phyloP scores from a whole-genome alignment of 2,113 vertebrate genomes.

The Rhadina sibilatrix region DNA sequence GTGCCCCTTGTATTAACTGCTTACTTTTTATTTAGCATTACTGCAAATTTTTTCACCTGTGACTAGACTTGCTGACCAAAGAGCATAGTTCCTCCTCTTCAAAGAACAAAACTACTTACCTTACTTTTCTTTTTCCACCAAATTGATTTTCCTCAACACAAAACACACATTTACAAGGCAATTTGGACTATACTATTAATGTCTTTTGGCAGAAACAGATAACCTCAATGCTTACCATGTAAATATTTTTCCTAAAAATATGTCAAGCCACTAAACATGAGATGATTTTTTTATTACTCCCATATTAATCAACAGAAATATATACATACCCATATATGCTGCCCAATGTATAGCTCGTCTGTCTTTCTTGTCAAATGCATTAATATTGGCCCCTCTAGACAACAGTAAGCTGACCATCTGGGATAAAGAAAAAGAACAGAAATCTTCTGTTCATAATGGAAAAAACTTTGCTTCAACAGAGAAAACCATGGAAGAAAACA shows the following conservation, averaged over 20 bases:
- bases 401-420: constrained; percentile 97
- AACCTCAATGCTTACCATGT: not conserved
- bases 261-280: not conserved
- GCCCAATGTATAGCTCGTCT: constrained; percentile 98
- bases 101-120: not conserved
- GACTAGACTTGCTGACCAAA: not conserved
- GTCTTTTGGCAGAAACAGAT: not conserved
- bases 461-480: not conserved
- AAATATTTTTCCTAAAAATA: not conserved
- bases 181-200: not conserved
- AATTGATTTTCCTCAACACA: not conserved
- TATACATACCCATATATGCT: constrained; percentile 93
- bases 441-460: not conserved
- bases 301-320: not conserved
- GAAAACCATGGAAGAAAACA: not conserved
- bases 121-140: not conserved
- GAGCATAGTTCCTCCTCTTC: not conserved
- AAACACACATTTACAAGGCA: not conserved
- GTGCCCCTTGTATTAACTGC: not conserved
- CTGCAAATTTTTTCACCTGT: not conserved
- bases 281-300: not conserved
- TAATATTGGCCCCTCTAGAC: constrained; percentile 98
- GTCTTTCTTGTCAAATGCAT: constrained; percentile 99
- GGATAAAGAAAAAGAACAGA: constrained; percentile 22
- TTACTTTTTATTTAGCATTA: not conserved